Percentiles rank a stretch among this genome's conserved stretches.
Evolutionary conservation across 1,140 invertebrate species (phyloP).

Genomic region (Rhynchophorus ferrugineus): DNA sequence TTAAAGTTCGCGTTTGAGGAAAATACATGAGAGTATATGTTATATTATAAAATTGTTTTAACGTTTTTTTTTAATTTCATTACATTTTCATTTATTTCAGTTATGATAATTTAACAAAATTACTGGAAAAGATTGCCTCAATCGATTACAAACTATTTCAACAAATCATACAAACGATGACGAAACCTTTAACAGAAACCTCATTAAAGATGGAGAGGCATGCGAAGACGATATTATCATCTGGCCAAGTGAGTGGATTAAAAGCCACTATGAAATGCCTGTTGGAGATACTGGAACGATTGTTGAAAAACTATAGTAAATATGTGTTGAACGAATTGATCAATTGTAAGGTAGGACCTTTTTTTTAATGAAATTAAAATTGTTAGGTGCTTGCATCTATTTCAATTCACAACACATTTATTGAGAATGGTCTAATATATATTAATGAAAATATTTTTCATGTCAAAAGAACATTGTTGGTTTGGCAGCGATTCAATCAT

Average conservation of each 20-base stretch:
- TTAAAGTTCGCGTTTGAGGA: background rate
- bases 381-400: no score
- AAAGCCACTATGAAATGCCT: constrained; percentile 6
- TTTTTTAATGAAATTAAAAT: no score
- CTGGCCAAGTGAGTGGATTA: background rate
- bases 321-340: background rate
- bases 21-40: background rate
- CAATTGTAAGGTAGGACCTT: background rate
- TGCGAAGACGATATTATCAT: background rate
- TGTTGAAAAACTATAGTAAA: constrained; percentile 6
- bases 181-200: constrained; percentile 8
- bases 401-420: no score
- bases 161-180: constrained; percentile 1
- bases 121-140: background rate
- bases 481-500: no score
- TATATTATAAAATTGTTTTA: no score
- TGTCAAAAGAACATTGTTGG: no score
- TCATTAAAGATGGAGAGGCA: background rate
- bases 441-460: no score
- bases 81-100: constrained; percentile 4
- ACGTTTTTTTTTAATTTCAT: background rate
- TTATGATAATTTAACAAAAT: constrained; percentile 5
- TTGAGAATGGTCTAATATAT: no score
- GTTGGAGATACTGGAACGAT: constrained; percentile 9
- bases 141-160: constrained; percentile 1